Base-by-base conservation (phyloP, 2,888 invertebrate species). In the Tethea ocularis region DNA sequence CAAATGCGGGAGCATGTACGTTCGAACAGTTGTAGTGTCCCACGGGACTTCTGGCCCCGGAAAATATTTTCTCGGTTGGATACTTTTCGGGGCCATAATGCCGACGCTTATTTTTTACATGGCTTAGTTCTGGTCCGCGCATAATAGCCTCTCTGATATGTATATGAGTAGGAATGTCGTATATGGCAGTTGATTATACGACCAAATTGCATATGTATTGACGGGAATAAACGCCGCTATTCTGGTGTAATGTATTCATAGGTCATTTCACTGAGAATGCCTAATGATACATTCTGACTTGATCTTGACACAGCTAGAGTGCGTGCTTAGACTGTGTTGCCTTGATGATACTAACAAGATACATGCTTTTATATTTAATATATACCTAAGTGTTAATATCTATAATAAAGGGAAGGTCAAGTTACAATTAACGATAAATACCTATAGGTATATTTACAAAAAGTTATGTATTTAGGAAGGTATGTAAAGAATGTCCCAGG, bases 1-100 rank as follows among this genome's bases (percentile, higher is more conserved):
- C 78, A 78, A 82, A 86, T 81, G 77, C 81, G 72, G 69, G 75
- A 67, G 69, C 71, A 69, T 80, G 77, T 71, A 70, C 68, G 66
- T 65, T 71, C 78, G 84, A 82, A 81, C 87, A 85, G 82, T 83
- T 84, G 86, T 84, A 77, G 71, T 67, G 61, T 87, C 87, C 85
- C 87, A 79, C 83, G 87, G 82, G 88, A 84, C 78, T 81, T 74
- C 72, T 75, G 80, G 77, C 77, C 75, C 68, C 68, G 71, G 74
- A 74, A 82, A 83, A 85, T 86, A 83, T 86, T 84, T 86, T 80
- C 72, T 73, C 71, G 65, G 72, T 71, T 70, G 66, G 71, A 68
- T 72, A 72, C 68, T 71, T 76, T 74, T 70, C 66, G 65, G 52
- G 64, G 68, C 66, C 68, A 71, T 83, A 77, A 79, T 77, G 71